A percentile compares a stretch with the other conserved stretches of the same genome.
Evolutionary conservation across 2,888 invertebrate species (phyloP).

Genomic region (Plebejus anna): DNA sequence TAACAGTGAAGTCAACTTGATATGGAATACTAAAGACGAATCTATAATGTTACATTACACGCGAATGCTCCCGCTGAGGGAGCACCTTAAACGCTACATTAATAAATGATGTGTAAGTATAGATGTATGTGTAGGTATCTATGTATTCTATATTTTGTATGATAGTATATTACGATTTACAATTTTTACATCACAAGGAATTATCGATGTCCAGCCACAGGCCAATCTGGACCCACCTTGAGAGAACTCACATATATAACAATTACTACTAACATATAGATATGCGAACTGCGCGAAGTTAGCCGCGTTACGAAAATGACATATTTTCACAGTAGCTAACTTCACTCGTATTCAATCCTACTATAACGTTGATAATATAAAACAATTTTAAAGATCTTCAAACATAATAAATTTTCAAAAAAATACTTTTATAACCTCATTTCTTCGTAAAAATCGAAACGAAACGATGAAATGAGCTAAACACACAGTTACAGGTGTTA

Average conservation of each 20-base stretch:
- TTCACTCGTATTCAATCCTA: background rate
- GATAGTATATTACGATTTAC: no score
- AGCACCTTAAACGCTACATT: no score
- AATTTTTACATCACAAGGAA: background rate
- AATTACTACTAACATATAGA: constrained; percentile 23
- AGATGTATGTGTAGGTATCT: no score
- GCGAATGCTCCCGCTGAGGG: no score
- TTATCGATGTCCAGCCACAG: background rate
- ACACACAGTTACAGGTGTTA: constrained; percentile 51
- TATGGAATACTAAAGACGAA: no score
- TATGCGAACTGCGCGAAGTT: constrained; percentile 1
- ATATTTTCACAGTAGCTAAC: background rate
- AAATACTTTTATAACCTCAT: constrained; percentile 10
- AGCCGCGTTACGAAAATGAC: background rate
- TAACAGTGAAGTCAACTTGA: no score
- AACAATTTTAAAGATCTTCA: constrained; percentile 41
- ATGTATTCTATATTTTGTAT: no score
- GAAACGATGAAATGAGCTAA: constrained; percentile 45
- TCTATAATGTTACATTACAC: no score
- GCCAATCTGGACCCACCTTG: background rate
- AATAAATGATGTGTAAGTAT: no score
- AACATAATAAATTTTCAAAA: constrained; percentile 26
- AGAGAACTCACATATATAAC: constrained; percentile 37
- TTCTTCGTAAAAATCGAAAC: constrained; percentile 11
- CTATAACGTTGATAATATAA: constrained; percentile 40